These are phyloP conservation scores for Machimus rusticus DNA, from an alignment of 2,888 invertebrate genomes.

Conservation along the genomic window DNA sequence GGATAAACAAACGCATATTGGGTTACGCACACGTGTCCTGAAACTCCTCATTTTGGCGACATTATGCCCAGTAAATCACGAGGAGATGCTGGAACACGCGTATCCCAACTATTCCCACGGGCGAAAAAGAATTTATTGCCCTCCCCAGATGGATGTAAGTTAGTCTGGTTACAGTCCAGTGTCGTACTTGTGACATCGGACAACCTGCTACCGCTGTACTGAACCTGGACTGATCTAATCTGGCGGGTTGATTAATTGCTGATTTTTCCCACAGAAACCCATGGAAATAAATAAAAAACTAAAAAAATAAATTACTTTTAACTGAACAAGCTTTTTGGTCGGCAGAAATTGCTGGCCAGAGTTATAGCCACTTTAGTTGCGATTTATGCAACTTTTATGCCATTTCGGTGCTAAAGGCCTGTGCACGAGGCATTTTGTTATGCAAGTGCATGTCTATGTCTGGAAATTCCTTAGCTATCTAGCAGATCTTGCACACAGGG, in stretches of 20 bases:
- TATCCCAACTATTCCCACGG: neutral
- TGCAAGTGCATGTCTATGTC: neutral
- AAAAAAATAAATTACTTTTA: neutral
- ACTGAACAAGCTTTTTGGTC: neutral
- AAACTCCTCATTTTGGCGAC: neutral
- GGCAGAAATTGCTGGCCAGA: constrained; percentile 5
- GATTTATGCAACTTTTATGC: constrained; percentile 7
- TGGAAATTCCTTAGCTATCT: neutral
- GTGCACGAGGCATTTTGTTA: constrained; percentile 7
- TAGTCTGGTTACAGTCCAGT: neutral
- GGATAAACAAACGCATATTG: neutral
- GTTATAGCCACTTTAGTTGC: constrained; percentile 25
- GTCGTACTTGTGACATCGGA: neutral
- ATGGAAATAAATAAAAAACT: neutral
- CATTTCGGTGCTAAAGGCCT: constrained; percentile 23
- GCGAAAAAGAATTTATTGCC: neutral
- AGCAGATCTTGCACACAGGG: neutral
- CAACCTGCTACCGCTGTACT: constrained; percentile 22
- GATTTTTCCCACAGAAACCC: neutral
- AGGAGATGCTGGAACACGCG: neutral
- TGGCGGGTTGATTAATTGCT: neutral
- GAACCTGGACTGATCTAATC: neutral
- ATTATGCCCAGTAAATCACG: neutral
- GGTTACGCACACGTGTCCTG: neutral
- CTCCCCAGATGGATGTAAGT: neutral